Conservation (phyloP, 2,797 vertebrate species). For the Helostoma temminkii region DNA sequence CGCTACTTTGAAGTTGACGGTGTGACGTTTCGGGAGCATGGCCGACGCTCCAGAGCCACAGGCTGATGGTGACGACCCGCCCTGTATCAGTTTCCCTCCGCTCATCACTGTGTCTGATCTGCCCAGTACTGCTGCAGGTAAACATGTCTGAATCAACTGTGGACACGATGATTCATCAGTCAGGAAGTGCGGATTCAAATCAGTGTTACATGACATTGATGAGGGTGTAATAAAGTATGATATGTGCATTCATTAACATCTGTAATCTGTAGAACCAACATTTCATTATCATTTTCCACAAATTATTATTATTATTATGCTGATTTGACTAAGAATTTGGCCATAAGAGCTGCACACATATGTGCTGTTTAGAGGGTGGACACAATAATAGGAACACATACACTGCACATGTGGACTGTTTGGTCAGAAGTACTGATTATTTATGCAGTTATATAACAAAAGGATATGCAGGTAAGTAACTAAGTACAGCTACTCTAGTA, state of each 20-base stretch:
- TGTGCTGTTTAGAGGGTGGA: not conserved
- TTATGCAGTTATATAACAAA: too few relatives aligned
- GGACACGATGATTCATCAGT: slow-evolving; percentile 7
- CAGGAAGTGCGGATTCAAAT: not conserved
- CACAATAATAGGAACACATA: not conserved
- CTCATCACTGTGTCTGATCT: slow-evolving; percentile 80
- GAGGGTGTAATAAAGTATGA: slow-evolving; percentile 26
- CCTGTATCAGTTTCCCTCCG: slow-evolving; percentile 68
- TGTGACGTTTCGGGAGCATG: slow-evolving; percentile 59
- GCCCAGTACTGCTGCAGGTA: slow-evolving; percentile 79
- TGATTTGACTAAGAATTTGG: not conserved
- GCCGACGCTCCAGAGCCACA: slow-evolving; percentile 69
- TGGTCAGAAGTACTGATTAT: too few relatives aligned
- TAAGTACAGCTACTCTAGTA: too few relatives aligned
- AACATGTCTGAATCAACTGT: not conserved
- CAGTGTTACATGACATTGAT: not conserved
- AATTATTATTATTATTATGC: not conserved
- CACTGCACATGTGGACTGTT: too few relatives aligned
- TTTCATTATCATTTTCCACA: not conserved
- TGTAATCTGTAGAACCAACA: not conserved
- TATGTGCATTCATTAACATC: not conserved
- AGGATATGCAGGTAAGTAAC: too few relatives aligned
- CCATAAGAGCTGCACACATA: not conserved
- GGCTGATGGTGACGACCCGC: slow-evolving; percentile 72
- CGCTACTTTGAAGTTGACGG: not conserved